phyloP scores from a whole-genome alignment of 2,113 vertebrate species.

The Brachypteracias leptosomus region DNA sequence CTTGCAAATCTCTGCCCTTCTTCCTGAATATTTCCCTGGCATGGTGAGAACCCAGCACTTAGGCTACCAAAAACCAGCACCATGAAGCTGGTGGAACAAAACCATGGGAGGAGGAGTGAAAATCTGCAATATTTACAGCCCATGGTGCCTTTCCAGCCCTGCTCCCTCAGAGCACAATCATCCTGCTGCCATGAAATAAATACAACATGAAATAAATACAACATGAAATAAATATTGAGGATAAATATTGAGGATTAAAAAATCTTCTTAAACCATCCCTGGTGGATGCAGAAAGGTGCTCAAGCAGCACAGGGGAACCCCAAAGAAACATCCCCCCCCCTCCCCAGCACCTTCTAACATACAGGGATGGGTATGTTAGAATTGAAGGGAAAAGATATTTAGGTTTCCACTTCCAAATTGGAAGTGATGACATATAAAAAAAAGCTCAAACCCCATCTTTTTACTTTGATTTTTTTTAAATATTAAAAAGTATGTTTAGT shows the following conservation, averaged over 20 bases:
- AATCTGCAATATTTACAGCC: background rate
- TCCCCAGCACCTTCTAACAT: background rate
- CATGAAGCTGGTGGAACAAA: background rate
- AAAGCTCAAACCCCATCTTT: background rate
- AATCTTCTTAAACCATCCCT: background rate
- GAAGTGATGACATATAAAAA: background rate
- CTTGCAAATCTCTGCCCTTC: background rate
- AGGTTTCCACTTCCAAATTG: background rate
- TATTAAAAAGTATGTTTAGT: fast-evolving
- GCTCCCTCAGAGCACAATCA: background rate
- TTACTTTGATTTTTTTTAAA: too few relatives aligned
- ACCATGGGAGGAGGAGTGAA: fast-evolving
- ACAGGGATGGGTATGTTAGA: background rate
- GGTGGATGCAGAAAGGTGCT: background rate
- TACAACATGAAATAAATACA: too few relatives aligned
- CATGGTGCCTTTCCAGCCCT: background rate
- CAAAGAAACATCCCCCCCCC: background rate
- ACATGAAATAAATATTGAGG: too few relatives aligned
- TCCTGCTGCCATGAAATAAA: background rate
- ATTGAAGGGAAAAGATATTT: background rate
- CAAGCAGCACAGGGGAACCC: background rate
- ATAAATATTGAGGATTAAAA: too few relatives aligned
- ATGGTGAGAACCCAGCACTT: fast-evolving
- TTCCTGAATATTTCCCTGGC: background rate
- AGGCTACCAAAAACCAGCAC: fast-evolving